Evolutionary conservation across 2,888 invertebrate genomes (phyloP), one percentile per base, ranked within the genome.

Genomic region (Baccha elongata): DNA sequence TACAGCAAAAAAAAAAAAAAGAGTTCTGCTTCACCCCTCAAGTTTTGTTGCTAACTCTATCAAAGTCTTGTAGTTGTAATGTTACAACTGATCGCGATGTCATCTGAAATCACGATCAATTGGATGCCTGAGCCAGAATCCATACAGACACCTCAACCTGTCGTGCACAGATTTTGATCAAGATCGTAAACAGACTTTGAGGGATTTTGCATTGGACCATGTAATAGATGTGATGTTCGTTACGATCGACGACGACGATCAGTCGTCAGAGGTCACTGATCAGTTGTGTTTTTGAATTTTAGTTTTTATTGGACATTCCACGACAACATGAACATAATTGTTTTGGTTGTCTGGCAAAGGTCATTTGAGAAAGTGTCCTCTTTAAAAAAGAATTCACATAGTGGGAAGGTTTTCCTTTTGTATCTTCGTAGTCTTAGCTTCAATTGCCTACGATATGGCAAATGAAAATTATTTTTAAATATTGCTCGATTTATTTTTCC

Each of bases 61-160:
- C 62, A 62, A 44, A 76, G 67, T 64, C 83, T 83, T 83, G 83
- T 83, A 83, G 72, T 73, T 73, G 55, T 58, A 69, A 74, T 74
- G 80, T 74, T 37, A 50, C 68, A 80, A 69, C 69, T 50, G 69
- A 80, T 80, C 74, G 83, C 83, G 89, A 88, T 89, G 89, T 89
- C 89, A 89, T 89, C 89, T 89, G 85, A 87, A 89, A 89, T 89
- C 89, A 89, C 89, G 89, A 89, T 89, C 89, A 86, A 78, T 83
- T 68, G 67, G 73, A 73, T 78, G 68, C 29, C 48, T 44, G 55
- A 42, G 78, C 78, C 52, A 42, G 78, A 68, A 83, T 73, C 83
- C 68, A 73, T 73, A 73, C 50, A 42, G 72, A 78, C 83, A 83
- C 83, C 83, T 83, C 78, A 78, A 83, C 83, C 83, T 83, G 83